Base-by-base conservation (phyloP, 1,140 invertebrate genomes). In the Grapholita molesta region DNA sequence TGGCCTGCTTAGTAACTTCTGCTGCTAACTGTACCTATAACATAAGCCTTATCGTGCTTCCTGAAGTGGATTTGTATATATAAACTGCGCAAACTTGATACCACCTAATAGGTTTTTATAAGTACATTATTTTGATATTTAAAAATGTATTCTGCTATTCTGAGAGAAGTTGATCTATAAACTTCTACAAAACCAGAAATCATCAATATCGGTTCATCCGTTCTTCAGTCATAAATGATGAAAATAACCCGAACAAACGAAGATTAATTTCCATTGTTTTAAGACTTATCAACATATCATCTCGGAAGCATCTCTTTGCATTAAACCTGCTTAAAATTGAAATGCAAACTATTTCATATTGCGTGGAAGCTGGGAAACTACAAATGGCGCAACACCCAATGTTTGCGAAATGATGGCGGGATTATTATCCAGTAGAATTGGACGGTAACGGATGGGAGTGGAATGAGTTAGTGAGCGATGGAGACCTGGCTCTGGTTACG, bases 341-440 rank as follows among this genome's bases (percentile, higher is more conserved):
- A 48, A 48, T 48, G 42, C 42, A 48, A 48, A 48, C 42, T 48
- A 21, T 48, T 48, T 7, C 42, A 48, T 21, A 21, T 21, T 21
- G 18, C 42, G 55, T 5, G 25, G 28, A 30, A 9, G 28, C 55
- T 61, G 25, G 55, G 25, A 61, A 61, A 61, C 32, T 61, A 61
- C 55, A 61, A 61, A 61, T 61, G 55, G 55, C 55, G 55, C 32
- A 25, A 12, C 55, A 61, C 32, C 55, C 55, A 28, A 61, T 61
- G 55, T 61, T 61, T 61, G 55, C 28, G 55, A 61, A 61, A 61
- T 61, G 55, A 61, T 25, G 55, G 55, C 24, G 55, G 42, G 42
- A 48, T 21, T 61, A 61, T 28, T 61, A 61, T 61, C 55, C 25
- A 28, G 25, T 12, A 61, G 55, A 61, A 61, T 61, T 61, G 55